Evolutionary conservation across 1,140 invertebrate genomes (phyloP).

Genomic region (Nymphalis io): DNA sequence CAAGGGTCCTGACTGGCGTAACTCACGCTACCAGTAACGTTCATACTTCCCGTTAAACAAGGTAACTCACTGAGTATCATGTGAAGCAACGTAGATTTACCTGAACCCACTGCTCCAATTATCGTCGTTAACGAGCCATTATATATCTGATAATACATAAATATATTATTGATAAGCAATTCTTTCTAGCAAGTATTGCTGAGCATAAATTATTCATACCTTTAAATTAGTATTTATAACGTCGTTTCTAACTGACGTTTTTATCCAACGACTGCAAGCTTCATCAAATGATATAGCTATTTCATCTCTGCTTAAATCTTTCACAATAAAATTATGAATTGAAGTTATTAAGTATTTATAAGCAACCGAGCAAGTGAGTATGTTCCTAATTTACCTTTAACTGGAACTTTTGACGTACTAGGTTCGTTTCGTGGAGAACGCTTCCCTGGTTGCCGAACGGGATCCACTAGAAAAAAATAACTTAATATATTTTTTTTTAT

Average conservation of each 20-base stretch:
- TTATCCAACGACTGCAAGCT: conserved; percentile 64
- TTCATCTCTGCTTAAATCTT: conserved; percentile 39
- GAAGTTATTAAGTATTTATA: no score
- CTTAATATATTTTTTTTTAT: not conserved
- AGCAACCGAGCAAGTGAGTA: no score
- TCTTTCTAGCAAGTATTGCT: not conserved
- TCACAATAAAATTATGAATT: not conserved
- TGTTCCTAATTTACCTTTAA: conserved; percentile 15
- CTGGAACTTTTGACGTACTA: conserved; percentile 38
- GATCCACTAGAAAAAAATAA: conserved; percentile 29
- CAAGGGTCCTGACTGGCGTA: conserved; percentile 89
- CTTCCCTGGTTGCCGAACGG: conserved; percentile 27
- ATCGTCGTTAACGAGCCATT: conserved; percentile 56
- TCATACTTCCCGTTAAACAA: conserved; percentile 82
- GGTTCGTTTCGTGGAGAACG: conserved; percentile 38
- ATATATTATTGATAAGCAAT: not conserved
- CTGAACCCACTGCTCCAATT: conserved; percentile 69
- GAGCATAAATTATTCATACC: conserved; percentile 41
- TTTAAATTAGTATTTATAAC: conserved; percentile 58
- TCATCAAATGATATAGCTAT: conserved; percentile 57
- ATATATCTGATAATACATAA: conserved; percentile 47
- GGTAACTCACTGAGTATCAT: conserved; percentile 87
- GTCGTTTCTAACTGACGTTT: conserved; percentile 54
- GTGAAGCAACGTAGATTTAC: conserved; percentile 86
- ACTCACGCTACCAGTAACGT: conserved; percentile 83